Evolutionary conservation across 1,140 invertebrate species (phyloP).

Genomic region (Pseudomyrmex cubaensis): DNA sequence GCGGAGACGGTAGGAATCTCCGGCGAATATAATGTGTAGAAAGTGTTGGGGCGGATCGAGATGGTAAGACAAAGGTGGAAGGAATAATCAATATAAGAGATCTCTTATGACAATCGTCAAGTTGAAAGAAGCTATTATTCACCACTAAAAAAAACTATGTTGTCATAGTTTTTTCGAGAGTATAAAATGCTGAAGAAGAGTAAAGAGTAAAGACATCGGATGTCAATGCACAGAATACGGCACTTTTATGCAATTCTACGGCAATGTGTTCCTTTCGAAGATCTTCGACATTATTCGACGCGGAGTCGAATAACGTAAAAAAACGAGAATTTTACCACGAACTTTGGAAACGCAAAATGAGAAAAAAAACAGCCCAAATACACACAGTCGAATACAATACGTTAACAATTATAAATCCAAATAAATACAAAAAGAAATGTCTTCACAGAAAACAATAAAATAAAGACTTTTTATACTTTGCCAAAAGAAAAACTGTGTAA

Average conservation of each 20-base stretch:
- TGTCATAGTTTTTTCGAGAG: neutral
- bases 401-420: neutral
- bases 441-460: constrained; percentile 23
- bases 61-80: neutral
- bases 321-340: neutral
- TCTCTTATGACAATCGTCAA: constrained; percentile 12
- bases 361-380: neutral
- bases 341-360: neutral
- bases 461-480: constrained; percentile 56
- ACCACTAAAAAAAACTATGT: neutral
- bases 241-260: constrained; percentile 25
- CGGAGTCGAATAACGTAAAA: neutral
- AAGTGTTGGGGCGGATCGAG: neutral
- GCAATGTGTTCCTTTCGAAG: constrained; percentile 12
- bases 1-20: neutral
- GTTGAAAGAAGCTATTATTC: neutral
- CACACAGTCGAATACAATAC: neutral
- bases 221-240: constrained; percentile 1
- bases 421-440: neutral
- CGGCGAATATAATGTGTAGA: neutral
- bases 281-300: constrained; percentile 27
- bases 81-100: neutral
- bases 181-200: neutral
- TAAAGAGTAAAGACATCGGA: neutral
- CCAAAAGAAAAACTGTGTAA: constrained; percentile 33